Evolutionary conservation across 2,797 vertebrate genomes (phyloP).

Genomic region (Ibycter americanus): DNA sequence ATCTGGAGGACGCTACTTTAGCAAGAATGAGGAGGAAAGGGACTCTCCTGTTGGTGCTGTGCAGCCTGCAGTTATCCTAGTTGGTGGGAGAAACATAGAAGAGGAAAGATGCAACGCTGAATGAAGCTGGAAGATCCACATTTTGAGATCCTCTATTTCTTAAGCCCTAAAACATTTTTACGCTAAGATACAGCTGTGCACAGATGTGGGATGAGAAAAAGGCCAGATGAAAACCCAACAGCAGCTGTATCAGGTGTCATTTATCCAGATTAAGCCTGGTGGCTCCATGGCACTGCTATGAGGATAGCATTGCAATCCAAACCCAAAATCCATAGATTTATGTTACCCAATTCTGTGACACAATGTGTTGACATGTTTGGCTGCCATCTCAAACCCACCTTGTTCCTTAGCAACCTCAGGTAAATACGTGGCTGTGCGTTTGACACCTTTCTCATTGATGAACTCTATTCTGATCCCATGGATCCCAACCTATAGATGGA

Average conservation of each 20-base stretch:
- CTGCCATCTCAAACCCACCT: constrained; percentile 76
- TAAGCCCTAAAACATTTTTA: constrained; percentile 32
- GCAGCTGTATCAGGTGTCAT: neutral
- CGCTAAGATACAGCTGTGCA: constrained; percentile 1
- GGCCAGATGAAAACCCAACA: constrained; percentile 25
- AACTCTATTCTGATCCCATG: constrained; percentile 88
- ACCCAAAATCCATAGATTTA: neutral
- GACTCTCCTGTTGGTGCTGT: constrained; percentile 50
- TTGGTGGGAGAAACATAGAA: constrained; percentile 39
- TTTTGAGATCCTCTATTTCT: constrained; percentile 41
- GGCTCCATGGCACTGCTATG: neutral
- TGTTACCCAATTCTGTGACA: constrained; percentile 22
- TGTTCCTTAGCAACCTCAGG: constrained; percentile 88
- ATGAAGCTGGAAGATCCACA: constrained; percentile 25
- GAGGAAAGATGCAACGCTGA: constrained; percentile 45
- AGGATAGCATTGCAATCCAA: constrained; percentile 5
- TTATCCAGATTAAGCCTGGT: neutral
- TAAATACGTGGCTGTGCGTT: constrained; percentile 86
- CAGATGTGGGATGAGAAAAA: neutral
- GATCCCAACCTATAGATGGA: constrained; percentile 81
- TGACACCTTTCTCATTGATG: constrained; percentile 85
- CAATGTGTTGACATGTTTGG: neutral
- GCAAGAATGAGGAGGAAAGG: constrained; percentile 51
- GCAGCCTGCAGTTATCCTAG: constrained; percentile 45
- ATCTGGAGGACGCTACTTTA: constrained; percentile 44